A percentile compares a stretch with the other conserved stretches of the same genome.
phyloP scores from a whole-genome alignment of 1,140 invertebrate species.

The Bicyclus anynana region DNA sequence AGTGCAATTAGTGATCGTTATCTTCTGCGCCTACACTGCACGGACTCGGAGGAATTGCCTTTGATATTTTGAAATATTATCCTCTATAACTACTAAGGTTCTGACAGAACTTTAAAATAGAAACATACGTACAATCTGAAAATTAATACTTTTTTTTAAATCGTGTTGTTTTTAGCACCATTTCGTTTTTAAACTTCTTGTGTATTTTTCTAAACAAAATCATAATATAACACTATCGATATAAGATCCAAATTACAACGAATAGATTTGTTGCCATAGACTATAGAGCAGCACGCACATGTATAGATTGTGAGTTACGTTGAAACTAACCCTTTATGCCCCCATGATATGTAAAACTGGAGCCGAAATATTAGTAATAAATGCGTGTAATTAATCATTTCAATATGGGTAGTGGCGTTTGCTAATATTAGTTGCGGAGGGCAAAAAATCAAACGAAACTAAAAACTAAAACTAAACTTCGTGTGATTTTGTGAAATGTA shows the following conservation, averaged over 20 bases:
- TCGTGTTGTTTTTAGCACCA: no score
- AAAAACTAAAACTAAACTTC: background rate
- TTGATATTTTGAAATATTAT: background rate
- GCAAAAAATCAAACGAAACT: constrained; percentile 6
- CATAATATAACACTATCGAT: no score
- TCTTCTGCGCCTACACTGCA: constrained; percentile 27
- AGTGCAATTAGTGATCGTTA: constrained; percentile 55
- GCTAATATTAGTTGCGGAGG: constrained; percentile 15
- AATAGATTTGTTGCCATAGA: background rate
- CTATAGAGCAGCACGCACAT: background rate
- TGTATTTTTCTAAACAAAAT: no score
- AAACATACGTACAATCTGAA: no score
- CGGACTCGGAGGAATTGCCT: constrained; percentile 9
- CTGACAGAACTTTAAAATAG: no score
- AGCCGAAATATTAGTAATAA: constrained; percentile 63
- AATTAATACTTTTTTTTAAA: no score
- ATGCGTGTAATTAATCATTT: constrained; percentile 68
- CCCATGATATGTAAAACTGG: constrained; percentile 35
- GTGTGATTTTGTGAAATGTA: background rate
- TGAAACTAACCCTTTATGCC: constrained; percentile 29
- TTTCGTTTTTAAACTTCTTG: no score
- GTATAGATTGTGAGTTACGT: constrained; percentile 1
- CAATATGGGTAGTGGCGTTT: constrained; percentile 44
- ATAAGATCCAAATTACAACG: background rate
- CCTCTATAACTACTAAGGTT: background rate